These are phyloP conservation scores for Loxodonta africana DNA, from an alignment of 2,113 vertebrate genomes.

Conservation along the genomic window DNA sequence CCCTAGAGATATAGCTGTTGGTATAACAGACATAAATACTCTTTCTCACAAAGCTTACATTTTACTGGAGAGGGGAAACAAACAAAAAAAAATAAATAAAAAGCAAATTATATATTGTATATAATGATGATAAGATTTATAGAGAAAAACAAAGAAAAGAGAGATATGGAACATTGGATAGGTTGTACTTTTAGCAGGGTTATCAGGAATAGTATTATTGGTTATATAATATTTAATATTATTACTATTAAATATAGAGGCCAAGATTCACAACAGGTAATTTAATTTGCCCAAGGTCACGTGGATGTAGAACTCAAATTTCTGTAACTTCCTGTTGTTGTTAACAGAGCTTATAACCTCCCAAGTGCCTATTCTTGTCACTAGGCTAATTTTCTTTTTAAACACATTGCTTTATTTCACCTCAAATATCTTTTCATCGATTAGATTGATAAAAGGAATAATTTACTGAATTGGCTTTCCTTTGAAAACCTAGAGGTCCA, in stretches of 20 bases:
- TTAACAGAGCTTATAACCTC: neutral
- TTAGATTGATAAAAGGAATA: neutral
- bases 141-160: neutral
- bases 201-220: neutral
- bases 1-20: neutral
- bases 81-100: neutral
- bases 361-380: neutral
- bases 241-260: neutral
- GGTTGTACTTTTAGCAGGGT: neutral
- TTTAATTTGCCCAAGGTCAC: neutral
- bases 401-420: neutral
- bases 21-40: neutral
- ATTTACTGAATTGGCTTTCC: neutral
- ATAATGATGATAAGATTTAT: neutral
- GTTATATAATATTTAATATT: neutral
- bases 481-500: neutral
- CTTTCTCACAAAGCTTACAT: neutral
- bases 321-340: neutral
- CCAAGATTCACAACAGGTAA: neutral
- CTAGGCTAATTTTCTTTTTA: neutral
- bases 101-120: neutral
- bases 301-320: neutral
- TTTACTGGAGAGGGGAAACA: neutral
- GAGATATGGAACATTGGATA: neutral
- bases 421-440: slow-evolving; percentile 1